Conservation (phyloP, 30 jellyfish, hydroid and myxozoan genomes). For the Hydractinia echinata region DNA sequence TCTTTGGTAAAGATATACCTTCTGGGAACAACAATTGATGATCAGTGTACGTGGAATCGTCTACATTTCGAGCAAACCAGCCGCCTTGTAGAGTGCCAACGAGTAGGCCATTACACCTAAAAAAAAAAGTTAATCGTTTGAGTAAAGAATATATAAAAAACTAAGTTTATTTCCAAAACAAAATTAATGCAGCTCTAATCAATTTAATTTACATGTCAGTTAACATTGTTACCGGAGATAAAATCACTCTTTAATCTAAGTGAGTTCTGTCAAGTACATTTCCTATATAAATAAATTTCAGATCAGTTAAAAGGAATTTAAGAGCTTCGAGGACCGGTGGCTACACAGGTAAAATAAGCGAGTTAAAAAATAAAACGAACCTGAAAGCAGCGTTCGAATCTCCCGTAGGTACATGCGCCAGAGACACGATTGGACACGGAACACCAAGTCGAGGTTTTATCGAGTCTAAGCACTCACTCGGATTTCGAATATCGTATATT, state of each 20-base stretch:
- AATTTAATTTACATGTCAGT: no score
- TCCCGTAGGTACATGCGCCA: slow-evolving; percentile 55
- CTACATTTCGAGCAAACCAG: slow-evolving; percentile 51
- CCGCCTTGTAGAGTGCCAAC: slow-evolving; percentile 94
- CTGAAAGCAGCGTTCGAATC: slow-evolving; percentile 28
- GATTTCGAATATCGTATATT: slow-evolving; percentile 67
- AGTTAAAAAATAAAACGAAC: slow-evolving; percentile 32
- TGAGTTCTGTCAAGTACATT: no score
- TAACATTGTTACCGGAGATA: no score
- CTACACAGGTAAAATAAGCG: no score
- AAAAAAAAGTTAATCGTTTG: background rate
- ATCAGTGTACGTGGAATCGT: slow-evolving; percentile 44
- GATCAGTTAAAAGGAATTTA: background rate
- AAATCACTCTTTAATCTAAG: no score
- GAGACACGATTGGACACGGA: slow-evolving; percentile 72
- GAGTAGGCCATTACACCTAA: slow-evolving; percentile 81
- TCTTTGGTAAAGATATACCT: slow-evolving; percentile 40
- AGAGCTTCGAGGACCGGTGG: no score
- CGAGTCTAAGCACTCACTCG: slow-evolving; percentile 26
- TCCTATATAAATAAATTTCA: background rate
- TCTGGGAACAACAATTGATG: slow-evolving; percentile 62
- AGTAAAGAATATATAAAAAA: no score
- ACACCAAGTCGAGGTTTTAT: slow-evolving; percentile 52
- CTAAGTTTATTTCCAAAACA: no score
- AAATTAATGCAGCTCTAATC: no score